Percentiles rank a stretch among this genome's conserved stretches.
Evolutionary conservation across 2,797 vertebrate species (phyloP).

Genomic region (Enteromius mattozi): DNA sequence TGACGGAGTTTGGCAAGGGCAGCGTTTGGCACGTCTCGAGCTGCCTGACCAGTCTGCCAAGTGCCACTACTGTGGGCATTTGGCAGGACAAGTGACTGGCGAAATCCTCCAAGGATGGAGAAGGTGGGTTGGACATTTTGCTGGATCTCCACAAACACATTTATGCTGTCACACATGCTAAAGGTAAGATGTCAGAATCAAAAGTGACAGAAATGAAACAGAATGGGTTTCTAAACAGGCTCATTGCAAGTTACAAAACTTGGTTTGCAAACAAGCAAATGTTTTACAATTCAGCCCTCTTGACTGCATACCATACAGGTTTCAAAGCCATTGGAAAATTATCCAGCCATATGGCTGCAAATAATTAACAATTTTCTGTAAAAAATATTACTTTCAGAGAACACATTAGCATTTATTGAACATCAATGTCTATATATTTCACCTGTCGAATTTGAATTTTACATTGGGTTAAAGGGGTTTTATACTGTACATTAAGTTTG

Average conservation of each 20-base stretch:
- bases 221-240: not conserved
- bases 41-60: slow-evolving; percentile 44
- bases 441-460: not conserved
- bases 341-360: not conserved
- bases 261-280: slow-evolving; percentile 8
- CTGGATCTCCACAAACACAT: slow-evolving; percentile 7
- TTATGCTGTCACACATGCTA: not conserved
- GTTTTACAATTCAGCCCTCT: not conserved
- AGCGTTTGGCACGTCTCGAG: slow-evolving; percentile 37
- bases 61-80: slow-evolving; percentile 39
- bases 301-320: not conserved
- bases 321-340: not conserved
- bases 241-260: not conserved
- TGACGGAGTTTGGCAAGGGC: slow-evolving; percentile 48
- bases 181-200: not conserved
- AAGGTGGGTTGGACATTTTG: slow-evolving; percentile 27
- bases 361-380: not conserved
- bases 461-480: not conserved
- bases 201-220: slow-evolving; percentile 12
- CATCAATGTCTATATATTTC: not conserved
- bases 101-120: slow-evolving; percentile 28
- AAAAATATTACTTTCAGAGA: not conserved
- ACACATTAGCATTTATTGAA: not conserved
- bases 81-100: slow-evolving; percentile 47
- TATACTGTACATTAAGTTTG: not conserved